These are phyloP conservation scores for Chamaetylas fuelleborni DNA, from an alignment of 2,113 vertebrate genomes.

Conservation along the genomic window DNA sequence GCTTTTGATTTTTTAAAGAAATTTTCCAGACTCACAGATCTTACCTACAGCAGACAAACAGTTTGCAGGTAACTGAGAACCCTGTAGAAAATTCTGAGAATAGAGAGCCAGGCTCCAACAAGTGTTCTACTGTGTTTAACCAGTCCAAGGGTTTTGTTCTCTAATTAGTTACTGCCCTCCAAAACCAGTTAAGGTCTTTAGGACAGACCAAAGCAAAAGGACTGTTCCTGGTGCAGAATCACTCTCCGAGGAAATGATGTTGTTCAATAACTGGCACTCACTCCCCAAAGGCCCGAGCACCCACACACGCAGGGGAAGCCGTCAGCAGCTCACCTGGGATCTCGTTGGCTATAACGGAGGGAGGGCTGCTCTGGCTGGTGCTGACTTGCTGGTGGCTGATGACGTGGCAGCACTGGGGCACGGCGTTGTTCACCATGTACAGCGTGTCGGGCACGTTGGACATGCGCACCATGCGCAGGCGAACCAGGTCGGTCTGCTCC, in stretches of 20 bases:
- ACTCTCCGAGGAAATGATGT: rapidly evolving
- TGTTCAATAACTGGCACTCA: neutral
- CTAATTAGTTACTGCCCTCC: neutral
- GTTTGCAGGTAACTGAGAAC: neutral
- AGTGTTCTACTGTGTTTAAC: neutral
- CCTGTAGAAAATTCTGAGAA: neutral
- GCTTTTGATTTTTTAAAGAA: neutral
- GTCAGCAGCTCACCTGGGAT: slow-evolving; percentile 84
- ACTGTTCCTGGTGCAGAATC: neutral
- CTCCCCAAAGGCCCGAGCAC: neutral
- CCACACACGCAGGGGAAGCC: rapidly evolving
- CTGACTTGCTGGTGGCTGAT: slow-evolving; percentile 94
- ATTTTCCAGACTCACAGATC: neutral
- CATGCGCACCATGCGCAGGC: slow-evolving; percentile 94
- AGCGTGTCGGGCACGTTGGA: slow-evolving; percentile 98
- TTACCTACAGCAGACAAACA: neutral
- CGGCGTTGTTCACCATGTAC: slow-evolving; percentile 95
- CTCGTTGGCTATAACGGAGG: slow-evolving; percentile 96
- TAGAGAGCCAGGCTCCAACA: neutral
- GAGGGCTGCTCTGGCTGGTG: slow-evolving; percentile 82
- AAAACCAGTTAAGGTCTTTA: neutral
- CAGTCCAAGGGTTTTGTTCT: neutral
- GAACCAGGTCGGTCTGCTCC: slow-evolving; percentile 94
- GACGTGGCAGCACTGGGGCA: slow-evolving; percentile 96
- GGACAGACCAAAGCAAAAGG: neutral